Evolutionary conservation across 1,140 invertebrate species (phyloP), one percentile per base, ranked within the genome.

Genomic region (Caenorhabditis remanei): DNA sequence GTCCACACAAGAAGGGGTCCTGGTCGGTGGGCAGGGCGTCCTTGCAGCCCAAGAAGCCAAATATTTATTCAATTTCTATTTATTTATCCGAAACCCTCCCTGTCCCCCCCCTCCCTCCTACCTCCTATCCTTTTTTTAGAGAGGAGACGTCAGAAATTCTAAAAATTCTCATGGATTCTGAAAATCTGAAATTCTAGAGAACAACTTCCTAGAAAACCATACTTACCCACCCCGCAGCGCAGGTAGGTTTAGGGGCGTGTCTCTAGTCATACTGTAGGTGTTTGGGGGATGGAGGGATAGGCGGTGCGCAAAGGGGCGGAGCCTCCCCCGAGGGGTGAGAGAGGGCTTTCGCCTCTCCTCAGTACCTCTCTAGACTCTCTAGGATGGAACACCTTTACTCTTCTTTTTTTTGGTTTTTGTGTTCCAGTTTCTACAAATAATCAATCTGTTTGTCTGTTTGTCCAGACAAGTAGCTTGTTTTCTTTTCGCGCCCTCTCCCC

Each of bases 61-160:
- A 79, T 79, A 79, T 79, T 79, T 79, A 79, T 79, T 79, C 71
- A 79, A 79, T 79, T 79, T 79, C 71, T 79, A 79, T 79, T 79
- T 79, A 79, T 79, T 79, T 79, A 79, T 79, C 71, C 71, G 71
- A 79, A 41, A 50, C 32, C 43, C 46, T 19, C 19, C 24, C 46
- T 32, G 32, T 14, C 46, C 71, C 0, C 40, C 13, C 40, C 41
- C 41, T 11, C 43, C 67, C 41, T 13, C 67, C 67, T 19, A 19
- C 19, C 16, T n/a, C 43, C 43, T 24, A 16, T 46, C 46, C 65
- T 43, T 46, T 32, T 58, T 58, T 14, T 11, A 19, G 16, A 13
- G 24, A 13, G 19, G 40, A 43, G 13, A 16, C 8, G 41, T 5
- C n/a, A 13, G 24, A 71, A 46, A 43, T 46, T 19, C 16, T 0